A percentile compares a stretch with the other conserved stretches of the same genome.
Evolutionary conservation across 2,113 vertebrate species (phyloP).

Genomic region (Charina bottae): DNA sequence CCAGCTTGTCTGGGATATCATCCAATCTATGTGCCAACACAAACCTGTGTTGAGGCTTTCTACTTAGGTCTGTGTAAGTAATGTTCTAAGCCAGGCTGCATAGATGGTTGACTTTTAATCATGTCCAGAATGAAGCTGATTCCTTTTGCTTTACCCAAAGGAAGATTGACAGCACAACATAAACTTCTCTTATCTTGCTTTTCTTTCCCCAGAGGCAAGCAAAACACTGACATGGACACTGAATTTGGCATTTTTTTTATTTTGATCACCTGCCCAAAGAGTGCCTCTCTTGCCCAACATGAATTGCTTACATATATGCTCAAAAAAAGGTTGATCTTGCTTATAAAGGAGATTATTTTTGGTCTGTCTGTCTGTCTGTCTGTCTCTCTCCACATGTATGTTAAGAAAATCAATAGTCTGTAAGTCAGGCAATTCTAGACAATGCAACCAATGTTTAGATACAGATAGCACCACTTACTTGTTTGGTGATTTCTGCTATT

Average conservation of each 20-base stretch:
- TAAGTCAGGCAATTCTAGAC: slow-evolving; percentile 23
- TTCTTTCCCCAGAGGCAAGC: slow-evolving; percentile 23
- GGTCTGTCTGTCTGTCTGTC: neutral
- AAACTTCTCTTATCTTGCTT: slow-evolving; percentile 17
- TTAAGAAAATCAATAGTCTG: slow-evolving; percentile 32
- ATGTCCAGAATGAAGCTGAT: neutral
- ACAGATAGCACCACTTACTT: slow-evolving; percentile 21
- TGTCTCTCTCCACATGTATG: neutral
- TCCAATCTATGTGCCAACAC: neutral
- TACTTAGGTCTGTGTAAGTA: neutral
- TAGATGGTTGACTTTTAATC: neutral
- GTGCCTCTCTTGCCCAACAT: neutral
- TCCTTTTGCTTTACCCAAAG: slow-evolving; percentile 30
- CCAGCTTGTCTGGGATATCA: neutral
- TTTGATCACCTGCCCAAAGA: neutral
- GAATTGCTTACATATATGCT: slow-evolving; percentile 6
- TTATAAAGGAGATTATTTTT: neutral
- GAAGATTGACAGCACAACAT: slow-evolving; percentile 46
- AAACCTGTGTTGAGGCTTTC: neutral
- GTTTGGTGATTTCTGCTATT: slow-evolving; percentile 27
- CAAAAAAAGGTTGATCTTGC: slow-evolving; percentile 10
- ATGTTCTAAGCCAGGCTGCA: neutral
- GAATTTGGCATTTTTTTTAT: slow-evolving; percentile 30
- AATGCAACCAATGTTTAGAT: slow-evolving; percentile 12
- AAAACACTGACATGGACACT: neutral